Conservation (phyloP, 2,888 invertebrate genomes). For the Allygus modestus region DNA sequence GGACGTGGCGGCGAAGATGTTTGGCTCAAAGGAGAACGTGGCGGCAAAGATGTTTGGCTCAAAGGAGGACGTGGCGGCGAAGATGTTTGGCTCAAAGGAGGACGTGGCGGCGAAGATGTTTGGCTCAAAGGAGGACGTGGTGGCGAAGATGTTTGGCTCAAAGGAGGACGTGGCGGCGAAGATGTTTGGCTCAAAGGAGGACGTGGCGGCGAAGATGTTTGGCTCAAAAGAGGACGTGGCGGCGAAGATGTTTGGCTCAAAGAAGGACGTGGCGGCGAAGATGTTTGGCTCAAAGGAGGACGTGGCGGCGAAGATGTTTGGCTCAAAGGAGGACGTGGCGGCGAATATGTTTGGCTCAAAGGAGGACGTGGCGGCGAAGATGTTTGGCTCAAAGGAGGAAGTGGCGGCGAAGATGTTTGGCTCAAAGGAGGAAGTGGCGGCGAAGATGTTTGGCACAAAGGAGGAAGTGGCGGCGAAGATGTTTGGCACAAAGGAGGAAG, state of each 20-base stretch:
- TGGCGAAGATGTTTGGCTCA: no score
- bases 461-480: constrained; percentile 3
- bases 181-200: not conserved
- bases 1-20: no score
- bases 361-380: not conserved
- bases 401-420: no score
- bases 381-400: not conserved
- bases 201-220: no score
- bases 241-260: constrained; percentile 2
- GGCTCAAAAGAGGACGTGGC: not conserved
- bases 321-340: no score
- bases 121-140: no score
- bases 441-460: constrained; percentile 3
- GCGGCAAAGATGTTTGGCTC: not conserved
- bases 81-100: not conserved
- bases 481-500: no score
- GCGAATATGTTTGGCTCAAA: no score
- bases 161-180: not conserved
- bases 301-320: constrained; percentile 1
- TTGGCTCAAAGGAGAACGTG: not conserved
- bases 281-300: not conserved
- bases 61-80: no score
- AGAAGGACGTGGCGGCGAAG: no score
- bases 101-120: not conserved
- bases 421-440: not conserved